Conservation (phyloP, 2,888 invertebrate genomes). For the Odontothrips loti region DNA sequence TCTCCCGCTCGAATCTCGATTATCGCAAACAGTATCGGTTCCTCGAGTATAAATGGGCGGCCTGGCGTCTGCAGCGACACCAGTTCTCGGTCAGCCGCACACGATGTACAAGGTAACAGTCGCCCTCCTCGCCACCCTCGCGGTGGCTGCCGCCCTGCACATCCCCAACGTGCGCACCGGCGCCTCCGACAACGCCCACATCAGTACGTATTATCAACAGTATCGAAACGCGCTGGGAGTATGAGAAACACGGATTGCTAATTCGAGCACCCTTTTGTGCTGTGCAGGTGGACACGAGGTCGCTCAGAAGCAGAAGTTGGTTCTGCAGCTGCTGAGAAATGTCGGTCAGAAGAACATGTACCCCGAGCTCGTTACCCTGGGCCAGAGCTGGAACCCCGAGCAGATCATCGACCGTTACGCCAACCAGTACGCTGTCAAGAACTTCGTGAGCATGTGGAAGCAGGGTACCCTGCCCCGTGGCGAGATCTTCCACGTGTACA, state of each 20-base stretch:
- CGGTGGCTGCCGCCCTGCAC: background rate
- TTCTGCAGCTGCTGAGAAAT: conserved; percentile 10
- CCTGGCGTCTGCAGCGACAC: background rate
- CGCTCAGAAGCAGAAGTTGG: background rate
- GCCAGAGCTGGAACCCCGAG: background rate
- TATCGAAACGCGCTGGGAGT: background rate
- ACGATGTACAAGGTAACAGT: conserved; percentile 12
- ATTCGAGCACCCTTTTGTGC: background rate
- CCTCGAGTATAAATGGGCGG: background rate
- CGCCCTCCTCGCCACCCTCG: background rate
- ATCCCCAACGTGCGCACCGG: background rate
- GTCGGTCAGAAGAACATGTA: conserved; percentile 20
- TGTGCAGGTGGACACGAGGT: background rate
- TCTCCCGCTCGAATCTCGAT: too few species aligned
- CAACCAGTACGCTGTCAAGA: conserved; percentile 55
- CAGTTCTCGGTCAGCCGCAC: conserved; percentile 5
- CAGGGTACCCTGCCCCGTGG: conserved; percentile 55
- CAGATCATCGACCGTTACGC: conserved; percentile 10
- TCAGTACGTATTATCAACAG: background rate
- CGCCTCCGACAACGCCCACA: background rate
- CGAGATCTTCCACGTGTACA: conserved; percentile 59
- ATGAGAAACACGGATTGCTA: background rate
- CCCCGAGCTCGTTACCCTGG: background rate
- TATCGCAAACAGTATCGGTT: too few species aligned
- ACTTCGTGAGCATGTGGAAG: conserved; percentile 54